Base-by-base conservation (phyloP, 2,888 invertebrate species). In the Andrena haemorrhoa region DNA sequence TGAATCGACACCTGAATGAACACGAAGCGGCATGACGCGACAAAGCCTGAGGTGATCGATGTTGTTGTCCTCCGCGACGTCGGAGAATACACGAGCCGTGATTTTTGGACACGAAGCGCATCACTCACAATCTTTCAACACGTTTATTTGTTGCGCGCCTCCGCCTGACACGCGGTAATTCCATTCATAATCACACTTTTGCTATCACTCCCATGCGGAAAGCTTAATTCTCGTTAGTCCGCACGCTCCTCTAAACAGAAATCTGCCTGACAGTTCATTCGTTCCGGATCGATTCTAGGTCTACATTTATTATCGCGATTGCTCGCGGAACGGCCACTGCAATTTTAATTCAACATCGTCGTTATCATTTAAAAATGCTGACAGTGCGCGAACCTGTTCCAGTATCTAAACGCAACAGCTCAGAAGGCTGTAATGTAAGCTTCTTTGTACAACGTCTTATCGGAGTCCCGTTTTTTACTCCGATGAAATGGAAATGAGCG, bases 11-110 rank as follows among this genome's bases (percentile, higher is more conserved):
- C 82, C 81, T 86, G 88, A 89, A 88, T 85, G 87, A 80, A 89
- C 84, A 89, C 79, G 82, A 84, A 75, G 75, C 78, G 88, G 88
- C 87, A 91, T 91, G 92, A 92, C 91, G 87, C 85, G 90, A 91
- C 91, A 88, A 92, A 92, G 86, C 86, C 78, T 83, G 72, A 79
- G 84, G 82, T 92, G 92, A 92, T 92, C 91, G 92, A 92, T 92
- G 91, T 84, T 79, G 71, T 68, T 63, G 56, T 75, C 73, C 68
- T 68, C 73, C 63, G 73, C 75, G 66, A 58, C 33, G 47, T 53
- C 64, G 26, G 68, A 61, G 73, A 71, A 61, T 65, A 75, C 66
- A 65, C 49, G 47, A 26, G 8, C 31, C 12, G 41, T 41, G 79
- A 80, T 78, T 80, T 79, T 80, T 56, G 49, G 66, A 71, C 51